Conservation (phyloP, 2,113 vertebrate genomes). For the Rhipidura dahli region DNA sequence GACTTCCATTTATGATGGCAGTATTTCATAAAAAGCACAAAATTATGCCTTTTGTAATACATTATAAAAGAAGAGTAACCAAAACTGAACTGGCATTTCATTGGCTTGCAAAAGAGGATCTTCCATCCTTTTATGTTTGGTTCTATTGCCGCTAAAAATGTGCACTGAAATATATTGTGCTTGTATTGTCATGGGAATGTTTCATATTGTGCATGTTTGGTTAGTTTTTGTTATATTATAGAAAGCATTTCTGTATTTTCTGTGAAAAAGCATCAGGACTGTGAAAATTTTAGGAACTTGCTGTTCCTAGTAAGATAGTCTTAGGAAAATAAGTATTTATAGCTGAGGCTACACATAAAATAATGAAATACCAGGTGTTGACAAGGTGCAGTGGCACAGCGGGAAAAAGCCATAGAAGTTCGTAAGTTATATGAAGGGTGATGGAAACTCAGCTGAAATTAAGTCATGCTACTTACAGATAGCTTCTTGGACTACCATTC, state of each 20-base stretch:
- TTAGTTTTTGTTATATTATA: not conserved
- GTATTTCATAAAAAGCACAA: not conserved
- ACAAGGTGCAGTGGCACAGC: not conserved
- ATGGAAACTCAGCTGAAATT: not conserved
- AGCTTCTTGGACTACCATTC: not conserved
- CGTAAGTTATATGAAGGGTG: not conserved
- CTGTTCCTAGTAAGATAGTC: not conserved
- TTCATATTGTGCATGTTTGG: not conserved
- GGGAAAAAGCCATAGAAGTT: not conserved
- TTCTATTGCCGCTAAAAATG: not conserved
- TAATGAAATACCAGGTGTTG: not conserved
- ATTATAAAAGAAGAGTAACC: not conserved
- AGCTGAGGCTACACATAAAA: not conserved
- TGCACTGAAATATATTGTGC: not conserved
- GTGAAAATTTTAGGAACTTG: not conserved
- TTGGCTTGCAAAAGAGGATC: not conserved
- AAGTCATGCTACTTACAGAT: not conserved
- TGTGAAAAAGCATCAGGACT: not conserved
- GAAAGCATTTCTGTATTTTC: not conserved
- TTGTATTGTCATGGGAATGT: not conserved
- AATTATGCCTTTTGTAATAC: not conserved
- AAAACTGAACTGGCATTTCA: not conserved
- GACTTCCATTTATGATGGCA: not conserved
- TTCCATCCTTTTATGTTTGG: not conserved
- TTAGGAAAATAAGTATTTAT: not conserved